Evolutionary conservation across 2,113 vertebrate genomes (phyloP).

Genomic region (Gymnarchus niloticus): DNA sequence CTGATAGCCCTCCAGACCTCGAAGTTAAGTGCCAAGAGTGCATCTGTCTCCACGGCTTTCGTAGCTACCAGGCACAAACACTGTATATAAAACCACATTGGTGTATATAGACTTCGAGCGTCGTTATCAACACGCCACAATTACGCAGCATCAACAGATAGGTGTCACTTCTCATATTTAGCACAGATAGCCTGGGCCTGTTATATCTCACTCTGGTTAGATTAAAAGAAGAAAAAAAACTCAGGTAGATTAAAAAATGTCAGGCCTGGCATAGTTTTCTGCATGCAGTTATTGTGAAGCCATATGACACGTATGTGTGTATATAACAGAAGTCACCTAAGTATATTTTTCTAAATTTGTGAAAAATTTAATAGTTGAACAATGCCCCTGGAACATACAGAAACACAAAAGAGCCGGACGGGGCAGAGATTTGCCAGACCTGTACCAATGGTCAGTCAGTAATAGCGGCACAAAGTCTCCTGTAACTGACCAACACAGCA

Average conservation of each 20-base stretch:
- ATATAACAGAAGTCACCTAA: constrained; percentile 33
- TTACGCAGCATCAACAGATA: constrained; percentile 12
- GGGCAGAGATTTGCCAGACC: neutral
- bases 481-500: constrained; percentile 13
- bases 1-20: constrained; percentile 14
- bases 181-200: constrained; percentile 14
- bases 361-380: constrained; percentile 15
- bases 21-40: neutral
- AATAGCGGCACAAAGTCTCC: neutral
- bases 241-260: constrained; percentile 65
- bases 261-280: constrained; percentile 60
- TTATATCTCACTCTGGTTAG: constrained; percentile 19
- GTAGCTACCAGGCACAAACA: neutral
- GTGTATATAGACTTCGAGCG: constrained; percentile 14
- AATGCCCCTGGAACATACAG: neutral
- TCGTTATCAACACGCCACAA: neutral
- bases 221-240: constrained; percentile 31
- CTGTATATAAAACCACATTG: constrained; percentile 13
- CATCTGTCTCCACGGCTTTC: neutral
- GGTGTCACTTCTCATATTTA: neutral
- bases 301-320: constrained; percentile 38
- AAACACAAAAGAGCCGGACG: neutral
- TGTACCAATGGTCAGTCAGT: neutral
- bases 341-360: constrained; percentile 40
- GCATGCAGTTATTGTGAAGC: constrained; percentile 61